Base-by-base conservation (phyloP, 2,888 invertebrate genomes). In the Chrysomela aeneicollis region DNA sequence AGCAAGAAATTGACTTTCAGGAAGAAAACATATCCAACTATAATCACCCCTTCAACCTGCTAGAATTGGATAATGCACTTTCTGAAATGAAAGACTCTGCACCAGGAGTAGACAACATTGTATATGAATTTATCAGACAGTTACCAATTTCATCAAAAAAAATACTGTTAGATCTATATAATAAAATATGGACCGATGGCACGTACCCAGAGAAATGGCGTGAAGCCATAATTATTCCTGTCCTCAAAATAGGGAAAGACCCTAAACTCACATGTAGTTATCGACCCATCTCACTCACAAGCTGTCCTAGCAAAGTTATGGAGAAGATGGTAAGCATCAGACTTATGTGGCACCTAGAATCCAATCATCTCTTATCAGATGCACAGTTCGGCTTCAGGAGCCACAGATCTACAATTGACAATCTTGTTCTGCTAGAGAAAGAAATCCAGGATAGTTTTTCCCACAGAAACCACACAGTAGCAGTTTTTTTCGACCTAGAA, bases 171-270 rank as follows among this genome's bases (percentile, higher is more conserved):
- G 21, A 59, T 35, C 21, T 51, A 30, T 59, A 35, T 30, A 64
- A 60, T 35, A 30, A 21, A 54, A 54, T 64, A 30, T 66, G 51
- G 50, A 32, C 21, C 21, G 35, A 52, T 10, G 47, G 59, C 1
- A 47, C 18, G 15, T 66, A 57, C 54, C 59, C 66, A 26, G 30
- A 59, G 42, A 49, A 51, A 30, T 63, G 59, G 66, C 32, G 26
- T 9, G 55, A 66, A 35, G 49, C 63, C n/a, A 63, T 54, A 18
- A 54, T 63, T 10, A 46, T 66, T 30, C 52, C 52, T 6, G 42
- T n/a, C n/a, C n/a, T n/a, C n/a, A n/a, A n/a, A n/a, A n/a, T n/a
- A n/a, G n/a, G n/a, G n/a, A n/a, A n/a, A n/a, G n/a, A n/a, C n/a
- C n/a, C n/a, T n/a, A n/a, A n/a, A n/a, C n/a, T n/a, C n/a, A n/a